Evolutionary conservation across 2,888 invertebrate species (phyloP), one percentile per base, ranked within the genome.

Genomic region (Thymelicus sylvestris): DNA sequence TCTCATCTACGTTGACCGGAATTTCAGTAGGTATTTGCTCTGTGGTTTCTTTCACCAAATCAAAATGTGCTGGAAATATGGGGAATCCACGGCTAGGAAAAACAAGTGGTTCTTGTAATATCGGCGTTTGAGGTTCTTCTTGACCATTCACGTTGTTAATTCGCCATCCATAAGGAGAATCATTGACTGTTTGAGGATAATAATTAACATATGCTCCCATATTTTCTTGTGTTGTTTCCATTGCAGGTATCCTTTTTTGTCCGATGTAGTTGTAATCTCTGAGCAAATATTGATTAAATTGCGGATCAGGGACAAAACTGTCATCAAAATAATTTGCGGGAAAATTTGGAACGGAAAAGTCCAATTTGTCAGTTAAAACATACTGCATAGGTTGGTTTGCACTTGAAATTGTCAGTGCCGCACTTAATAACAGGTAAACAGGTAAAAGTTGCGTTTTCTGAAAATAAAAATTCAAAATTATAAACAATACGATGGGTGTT

Each of bases 1-100:
- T 60, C 39, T 65, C 61, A 31, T 71, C 66, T 6, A 12, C 13
- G 57, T 57, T 13, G 31, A 57, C 7, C 13, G 57, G 57, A 31
- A 38, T 38, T 57, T 38, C 57, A 13, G 31, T 57, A 31, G 57
- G 31, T 19, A 38, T 57, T 57, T 57, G 13, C 31, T 57, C 38
- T 7, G 2, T 55, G 12, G 19, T 55, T 24, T 8, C 50, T 19
- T 6, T 52, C 6, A 52, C 50, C 7, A 19, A 12, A 8, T 12
- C 2, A 2, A 52, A 52, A 52, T 52, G 8, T n/a, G 12, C 55
- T 6, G 55, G 24, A 24, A 8, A 24, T 5, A 55, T 24, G 24
- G 55, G 55, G 12, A 55, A 55, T 55, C 55, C 55, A 24, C 55
- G 55, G 12, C 12, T 55, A 10, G 19, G 55, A 12, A 55, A 24